These are phyloP conservation scores for Hirtodrosophila cameraria DNA, from an alignment of 2,888 invertebrate species.

Conservation along the genomic window DNA sequence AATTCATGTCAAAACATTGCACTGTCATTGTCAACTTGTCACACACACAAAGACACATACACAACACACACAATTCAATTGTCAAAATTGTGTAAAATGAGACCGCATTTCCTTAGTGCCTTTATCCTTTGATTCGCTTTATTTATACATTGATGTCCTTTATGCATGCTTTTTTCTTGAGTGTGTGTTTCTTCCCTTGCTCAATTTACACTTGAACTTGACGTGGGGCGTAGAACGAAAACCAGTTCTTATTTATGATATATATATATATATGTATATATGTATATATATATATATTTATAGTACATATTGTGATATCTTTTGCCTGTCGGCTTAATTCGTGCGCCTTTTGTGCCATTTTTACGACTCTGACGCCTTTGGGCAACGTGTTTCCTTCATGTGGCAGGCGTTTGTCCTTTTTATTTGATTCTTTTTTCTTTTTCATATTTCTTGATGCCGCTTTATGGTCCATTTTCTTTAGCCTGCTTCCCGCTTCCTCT, in stretches of 20 bases:
- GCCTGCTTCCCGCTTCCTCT: background rate
- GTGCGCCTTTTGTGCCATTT: slow-evolving; percentile 65
- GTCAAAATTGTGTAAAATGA: slow-evolving; percentile 60
- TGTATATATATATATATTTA: slow-evolving; percentile 9
- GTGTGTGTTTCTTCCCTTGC: slow-evolving; percentile 28
- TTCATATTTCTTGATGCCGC: slow-evolving; percentile 50
- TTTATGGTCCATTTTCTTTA: slow-evolving; percentile 48
- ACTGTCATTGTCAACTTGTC: slow-evolving; percentile 65
- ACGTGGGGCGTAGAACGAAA: slow-evolving; percentile 7
- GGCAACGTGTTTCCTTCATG: slow-evolving; percentile 17
- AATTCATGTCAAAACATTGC: slow-evolving; percentile 76
- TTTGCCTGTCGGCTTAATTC: slow-evolving; percentile 56
- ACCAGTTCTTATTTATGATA: slow-evolving; percentile 11
- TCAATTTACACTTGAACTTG: slow-evolving; percentile 68
- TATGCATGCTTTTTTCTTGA: slow-evolving; percentile 17
- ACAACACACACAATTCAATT: slow-evolving; percentile 47
- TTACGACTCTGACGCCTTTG: slow-evolving; percentile 66
- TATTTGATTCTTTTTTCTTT: slow-evolving; percentile 1
- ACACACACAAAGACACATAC: slow-evolving; percentile 23
- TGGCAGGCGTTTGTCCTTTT: slow-evolving; percentile 28
- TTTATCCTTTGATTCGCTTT: slow-evolving; percentile 32
- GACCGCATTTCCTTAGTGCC: slow-evolving; percentile 64
- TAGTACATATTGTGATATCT: slow-evolving; percentile 32
- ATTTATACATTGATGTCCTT: slow-evolving; percentile 45
- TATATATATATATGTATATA: slow-evolving; percentile 7